These are phyloP conservation scores for Microtus pennsylvanicus DNA, from an alignment of 2,113 vertebrate genomes.

Conservation along the genomic window DNA sequence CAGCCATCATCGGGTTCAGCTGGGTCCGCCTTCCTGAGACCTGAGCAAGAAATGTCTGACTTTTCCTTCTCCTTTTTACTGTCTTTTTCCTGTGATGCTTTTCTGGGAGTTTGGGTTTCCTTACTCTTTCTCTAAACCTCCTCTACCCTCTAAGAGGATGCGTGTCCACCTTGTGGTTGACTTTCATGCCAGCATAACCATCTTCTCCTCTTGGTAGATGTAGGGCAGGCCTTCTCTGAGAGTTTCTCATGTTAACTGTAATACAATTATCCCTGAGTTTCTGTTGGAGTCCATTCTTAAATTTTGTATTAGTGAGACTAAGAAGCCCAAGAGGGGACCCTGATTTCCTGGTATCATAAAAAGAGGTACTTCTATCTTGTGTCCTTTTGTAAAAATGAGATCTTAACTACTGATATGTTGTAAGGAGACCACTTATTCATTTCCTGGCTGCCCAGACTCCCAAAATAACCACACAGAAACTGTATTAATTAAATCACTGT, in stretches of 20 bases:
- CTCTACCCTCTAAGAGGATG: background rate
- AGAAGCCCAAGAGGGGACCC: background rate
- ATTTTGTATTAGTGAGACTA: background rate
- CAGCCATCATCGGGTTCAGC: too few species aligned
- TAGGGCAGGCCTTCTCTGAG: too few species aligned
- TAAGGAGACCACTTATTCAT: too few species aligned
- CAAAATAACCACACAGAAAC: too few species aligned
- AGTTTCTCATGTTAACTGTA: background rate
- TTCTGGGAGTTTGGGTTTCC: background rate
- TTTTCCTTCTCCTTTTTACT: background rate
- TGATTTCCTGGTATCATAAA: background rate
- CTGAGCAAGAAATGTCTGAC: background rate
- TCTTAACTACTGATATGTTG: background rate
- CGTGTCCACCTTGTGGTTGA: background rate
- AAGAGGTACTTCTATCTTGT: background rate
- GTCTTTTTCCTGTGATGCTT: background rate
- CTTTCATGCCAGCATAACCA: background rate
- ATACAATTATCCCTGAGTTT: background rate
- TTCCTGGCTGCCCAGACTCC: too few species aligned
- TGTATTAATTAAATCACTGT: too few species aligned
- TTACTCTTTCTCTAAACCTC: background rate
- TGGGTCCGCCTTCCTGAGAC: background rate
- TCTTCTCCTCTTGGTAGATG: background rate
- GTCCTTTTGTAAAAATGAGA: background rate
- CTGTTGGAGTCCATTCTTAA: background rate